Base-by-base conservation (phyloP, 2,113 vertebrate species). In the Oryzias celebensis region DNA sequence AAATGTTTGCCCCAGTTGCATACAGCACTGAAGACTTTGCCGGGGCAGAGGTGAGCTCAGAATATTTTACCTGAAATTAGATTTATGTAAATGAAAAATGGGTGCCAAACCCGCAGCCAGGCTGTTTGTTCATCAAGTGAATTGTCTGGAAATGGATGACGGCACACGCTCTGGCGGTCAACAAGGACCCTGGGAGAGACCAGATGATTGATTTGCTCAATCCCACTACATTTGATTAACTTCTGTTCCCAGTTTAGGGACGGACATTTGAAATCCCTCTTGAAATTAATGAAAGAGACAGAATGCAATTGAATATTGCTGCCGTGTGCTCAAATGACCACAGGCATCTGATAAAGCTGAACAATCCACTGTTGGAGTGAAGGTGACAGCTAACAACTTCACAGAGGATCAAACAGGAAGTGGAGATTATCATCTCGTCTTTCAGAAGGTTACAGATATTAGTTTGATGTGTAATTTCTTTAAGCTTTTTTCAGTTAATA, bases 21-120 rank as follows among this genome's bases (percentile, higher is more conserved):
- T 41, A 66, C 20, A 62, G 52, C 58, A 73, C 62, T 68, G 65
- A 65, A 50, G 58, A 51, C 64, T 65, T 55, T 79, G 63, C 58
- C 14, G 23, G 71, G 65, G 42, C 75, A 73, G 74, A 84, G 81
- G 79, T 87, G 83, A 80, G 65, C 50, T 75, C 75, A 54, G 62
- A 82, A 73, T 77, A 89, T 87, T 88, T 86, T 74, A 75, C 68
- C 65, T 82, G 63, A 87, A 90, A 89, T 87, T 71, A 83, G 70
- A 88, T 86, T 87, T 84, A 85, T 84, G 79, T 75, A 85, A 89
- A 89, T 88, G 58, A 8, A 65, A 75, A 83, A 73, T 18, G 26
- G 56, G 45, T 75, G 75, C 36, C 78, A 82, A 84, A 83, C 66
- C 75, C 71, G 79, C 61, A 50, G 59, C 50, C 2, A 12, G 52